phyloP scores from a whole-genome alignment of 2,113 vertebrate genomes.

The Oreochromis niloticus region DNA sequence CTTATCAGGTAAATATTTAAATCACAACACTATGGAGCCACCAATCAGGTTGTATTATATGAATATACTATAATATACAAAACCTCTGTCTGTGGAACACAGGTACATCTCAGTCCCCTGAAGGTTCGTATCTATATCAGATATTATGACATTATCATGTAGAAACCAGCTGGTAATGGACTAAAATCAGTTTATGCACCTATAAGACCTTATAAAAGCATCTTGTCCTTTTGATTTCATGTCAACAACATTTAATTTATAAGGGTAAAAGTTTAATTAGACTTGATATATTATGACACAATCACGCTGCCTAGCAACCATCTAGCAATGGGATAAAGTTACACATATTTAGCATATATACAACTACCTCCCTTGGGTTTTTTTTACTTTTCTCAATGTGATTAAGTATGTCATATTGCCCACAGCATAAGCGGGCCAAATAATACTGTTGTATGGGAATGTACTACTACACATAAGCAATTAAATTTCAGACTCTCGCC shows the following conservation, averaged over 20 bases:
- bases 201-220: neutral
- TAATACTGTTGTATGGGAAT: neutral
- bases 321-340: neutral
- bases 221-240: neutral
- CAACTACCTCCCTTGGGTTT: neutral
- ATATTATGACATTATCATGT: neutral
- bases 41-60: neutral
- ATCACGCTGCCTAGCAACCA: neutral
- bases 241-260: neutral
- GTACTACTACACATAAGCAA: neutral
- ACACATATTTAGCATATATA: neutral
- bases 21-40: neutral
- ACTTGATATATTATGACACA: neutral
- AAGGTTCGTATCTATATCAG: neutral
- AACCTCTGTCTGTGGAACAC: neutral
- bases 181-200: neutral
- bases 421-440: neutral
- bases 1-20: neutral
- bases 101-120: neutral
- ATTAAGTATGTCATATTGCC: neutral
- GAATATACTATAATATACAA: neutral
- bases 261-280: neutral
- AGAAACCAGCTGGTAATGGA: neutral
- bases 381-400: neutral
- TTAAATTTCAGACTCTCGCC: neutral